These are phyloP conservation scores for Tapirus terrestris DNA, from an alignment of 2,113 vertebrate species.

Conservation along the genomic window DNA sequence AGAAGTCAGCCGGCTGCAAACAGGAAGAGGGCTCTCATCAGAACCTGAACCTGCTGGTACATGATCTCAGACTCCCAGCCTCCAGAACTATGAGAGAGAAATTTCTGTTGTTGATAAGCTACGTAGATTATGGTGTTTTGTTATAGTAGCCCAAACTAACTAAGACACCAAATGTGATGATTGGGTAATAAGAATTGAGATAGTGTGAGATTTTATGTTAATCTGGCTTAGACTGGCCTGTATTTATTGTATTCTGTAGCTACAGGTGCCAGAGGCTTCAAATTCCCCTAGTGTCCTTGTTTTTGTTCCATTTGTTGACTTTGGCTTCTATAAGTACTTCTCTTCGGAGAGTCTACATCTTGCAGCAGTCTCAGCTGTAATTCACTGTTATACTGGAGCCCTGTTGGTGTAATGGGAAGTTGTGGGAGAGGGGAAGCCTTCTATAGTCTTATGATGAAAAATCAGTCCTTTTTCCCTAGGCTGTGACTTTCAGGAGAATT, in stretches of 20 bases:
- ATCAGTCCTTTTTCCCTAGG: neutral
- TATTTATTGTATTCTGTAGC: neutral
- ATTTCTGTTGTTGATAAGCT: neutral
- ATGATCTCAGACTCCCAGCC: neutral
- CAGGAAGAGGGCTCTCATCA: neutral
- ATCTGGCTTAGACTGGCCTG: neutral
- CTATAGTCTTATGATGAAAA: neutral
- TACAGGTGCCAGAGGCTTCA: neutral
- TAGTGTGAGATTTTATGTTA: neutral
- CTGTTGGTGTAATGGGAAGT: neutral
- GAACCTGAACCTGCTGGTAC: neutral
- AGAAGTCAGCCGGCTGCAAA: neutral
- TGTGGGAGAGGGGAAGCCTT: neutral
- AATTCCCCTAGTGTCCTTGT: neutral
- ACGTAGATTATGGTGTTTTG: neutral
- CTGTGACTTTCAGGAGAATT: neutral
- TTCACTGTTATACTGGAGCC: neutral
- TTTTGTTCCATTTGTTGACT: conserved; percentile 22
- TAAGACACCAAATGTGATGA: neutral
- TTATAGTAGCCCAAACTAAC: neutral
- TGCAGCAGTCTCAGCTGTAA: neutral
- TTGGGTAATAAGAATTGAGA: neutral
- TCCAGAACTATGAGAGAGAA: neutral
- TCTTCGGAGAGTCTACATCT: neutral
- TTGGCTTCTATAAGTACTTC: neutral